These are phyloP conservation scores for Hyposmocoma kahamanoa DNA, from an alignment of 1,140 invertebrate species.

Conservation along the genomic window DNA sequence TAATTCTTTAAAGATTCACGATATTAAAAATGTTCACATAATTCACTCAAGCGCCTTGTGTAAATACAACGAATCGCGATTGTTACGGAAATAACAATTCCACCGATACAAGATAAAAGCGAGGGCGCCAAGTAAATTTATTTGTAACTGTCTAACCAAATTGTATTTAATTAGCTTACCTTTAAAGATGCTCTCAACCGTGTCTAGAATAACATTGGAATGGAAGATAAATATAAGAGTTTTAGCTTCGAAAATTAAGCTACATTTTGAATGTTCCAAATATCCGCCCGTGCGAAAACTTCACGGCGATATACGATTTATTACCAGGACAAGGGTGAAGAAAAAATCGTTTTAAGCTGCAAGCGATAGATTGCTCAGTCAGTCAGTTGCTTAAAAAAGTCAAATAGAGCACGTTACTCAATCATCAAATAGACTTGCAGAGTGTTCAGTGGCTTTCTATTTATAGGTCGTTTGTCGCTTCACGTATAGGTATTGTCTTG, in stretches of 20 bases:
- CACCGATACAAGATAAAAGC: constrained; percentile 61
- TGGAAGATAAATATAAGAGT: too few species aligned
- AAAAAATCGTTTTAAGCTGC: constrained; percentile 25
- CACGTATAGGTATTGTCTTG: too few species aligned
- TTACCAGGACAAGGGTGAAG: constrained; percentile 10
- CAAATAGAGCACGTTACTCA: constrained; percentile 13
- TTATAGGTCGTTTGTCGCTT: too few species aligned
- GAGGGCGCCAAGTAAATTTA: constrained; percentile 59
- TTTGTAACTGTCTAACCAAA: constrained; percentile 52
- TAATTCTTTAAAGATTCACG: too few species aligned
- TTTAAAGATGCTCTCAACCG: too few species aligned
- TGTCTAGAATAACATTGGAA: too few species aligned
- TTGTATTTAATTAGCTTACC: constrained; percentile 65
- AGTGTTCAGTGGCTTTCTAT: constrained; percentile 15
- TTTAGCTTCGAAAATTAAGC: too few species aligned
- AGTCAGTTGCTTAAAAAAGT: constrained; percentile 16
- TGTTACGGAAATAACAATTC: constrained; percentile 63
- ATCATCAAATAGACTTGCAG: constrained; percentile 21
- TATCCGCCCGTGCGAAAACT: constrained; percentile 10
- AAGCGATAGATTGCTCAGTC: constrained; percentile 29
- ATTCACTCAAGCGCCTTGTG: constrained; percentile 34
- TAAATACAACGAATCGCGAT: constrained; percentile 44
- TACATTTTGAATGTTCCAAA: constrained; percentile 8
- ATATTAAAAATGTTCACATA: constrained; percentile 15
- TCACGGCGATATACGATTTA: constrained; percentile 21